Percentiles rank a stretch among this genome's conserved stretches.
Evolutionary conservation across 53 echinoderm and acorn worm genomes (phyloP).

Genomic region (Arbacia lixula): DNA sequence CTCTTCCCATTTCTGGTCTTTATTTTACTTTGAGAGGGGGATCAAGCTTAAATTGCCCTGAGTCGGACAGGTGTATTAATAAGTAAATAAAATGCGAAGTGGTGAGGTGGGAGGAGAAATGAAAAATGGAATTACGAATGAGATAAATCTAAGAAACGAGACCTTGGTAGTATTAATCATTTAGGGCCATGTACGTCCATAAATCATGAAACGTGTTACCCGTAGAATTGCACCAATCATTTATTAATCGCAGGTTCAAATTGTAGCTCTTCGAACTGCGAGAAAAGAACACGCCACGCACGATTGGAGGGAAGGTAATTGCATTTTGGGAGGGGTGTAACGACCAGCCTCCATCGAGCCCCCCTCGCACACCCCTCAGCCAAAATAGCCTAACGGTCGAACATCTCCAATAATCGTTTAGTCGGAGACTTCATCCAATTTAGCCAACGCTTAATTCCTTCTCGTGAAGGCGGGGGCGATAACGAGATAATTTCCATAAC

Average conservation of each 20-base stretch:
- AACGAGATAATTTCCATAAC: slow-evolving; percentile 5
- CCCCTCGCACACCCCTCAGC: too few relatives aligned
- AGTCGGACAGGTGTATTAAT: slow-evolving; percentile 5
- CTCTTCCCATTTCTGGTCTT: too few relatives aligned
- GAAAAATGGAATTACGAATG: neutral
- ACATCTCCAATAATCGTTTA: too few relatives aligned
- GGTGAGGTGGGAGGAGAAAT: neutral
- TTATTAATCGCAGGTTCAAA: slow-evolving; percentile 33
- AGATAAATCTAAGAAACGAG: neutral
- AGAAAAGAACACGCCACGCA: slow-evolving; percentile 10
- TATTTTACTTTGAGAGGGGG: too few relatives aligned
- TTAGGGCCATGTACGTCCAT: slow-evolving; percentile 37
- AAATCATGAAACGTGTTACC: slow-evolving; percentile 33
- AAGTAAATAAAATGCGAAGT: neutral
- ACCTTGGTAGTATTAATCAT: slow-evolving; percentile 38
- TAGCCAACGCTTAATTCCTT: too few relatives aligned
- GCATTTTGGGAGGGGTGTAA: slow-evolving; percentile 19
- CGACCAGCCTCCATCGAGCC: too few relatives aligned
- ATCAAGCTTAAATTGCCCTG: slow-evolving; percentile 9
- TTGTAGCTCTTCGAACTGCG: neutral
- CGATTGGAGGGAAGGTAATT: slow-evolving; percentile 31
- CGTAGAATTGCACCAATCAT: slow-evolving; percentile 46
- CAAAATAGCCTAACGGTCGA: too few relatives aligned
- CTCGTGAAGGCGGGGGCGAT: neutral
- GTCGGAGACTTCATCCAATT: too few relatives aligned